Percentiles rank a stretch among this genome's conserved stretches.
These are phyloP conservation scores for Embiotoca jacksoni DNA, from an alignment of 2,113 vertebrate species.

Conservation along the genomic window DNA sequence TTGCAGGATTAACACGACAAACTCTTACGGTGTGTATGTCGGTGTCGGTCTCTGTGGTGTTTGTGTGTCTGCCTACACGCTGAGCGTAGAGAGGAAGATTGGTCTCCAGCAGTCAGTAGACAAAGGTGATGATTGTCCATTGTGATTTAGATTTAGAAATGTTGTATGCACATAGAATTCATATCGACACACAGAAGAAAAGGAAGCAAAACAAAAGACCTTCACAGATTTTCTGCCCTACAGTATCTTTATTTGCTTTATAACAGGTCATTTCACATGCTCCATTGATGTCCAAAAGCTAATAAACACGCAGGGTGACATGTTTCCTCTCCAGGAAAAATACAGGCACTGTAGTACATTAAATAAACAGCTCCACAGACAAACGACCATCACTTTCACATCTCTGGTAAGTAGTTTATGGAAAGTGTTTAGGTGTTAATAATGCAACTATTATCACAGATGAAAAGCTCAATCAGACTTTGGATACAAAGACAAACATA, in stretches of 20 bases:
- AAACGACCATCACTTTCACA: background rate
- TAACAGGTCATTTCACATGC: too few species aligned
- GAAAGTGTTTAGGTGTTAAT: too few species aligned
- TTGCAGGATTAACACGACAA: constrained; percentile 38
- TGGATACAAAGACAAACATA: too few species aligned
- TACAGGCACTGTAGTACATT: too few species aligned
- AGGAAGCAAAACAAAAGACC: background rate
- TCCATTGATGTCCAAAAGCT: too few species aligned
- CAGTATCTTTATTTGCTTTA: too few species aligned
- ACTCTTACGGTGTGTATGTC: background rate
- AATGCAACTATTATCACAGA: too few species aligned
- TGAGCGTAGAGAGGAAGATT: constrained; percentile 4
- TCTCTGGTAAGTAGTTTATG: background rate
- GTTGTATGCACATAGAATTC: background rate
- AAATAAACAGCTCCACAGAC: background rate
- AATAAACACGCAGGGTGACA: too few species aligned
- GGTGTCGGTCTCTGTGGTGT: background rate
- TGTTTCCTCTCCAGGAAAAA: too few species aligned
- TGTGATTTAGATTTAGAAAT: constrained; percentile 1
- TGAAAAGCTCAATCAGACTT: too few species aligned
- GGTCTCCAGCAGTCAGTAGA: constrained; percentile 31
- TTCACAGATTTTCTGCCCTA: background rate
- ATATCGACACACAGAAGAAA: background rate
- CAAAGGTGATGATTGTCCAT: constrained; percentile 40
- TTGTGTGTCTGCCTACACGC: background rate